Evolutionary conservation across 2,113 vertebrate species (phyloP).

Genomic region (Sorex araneus): DNA sequence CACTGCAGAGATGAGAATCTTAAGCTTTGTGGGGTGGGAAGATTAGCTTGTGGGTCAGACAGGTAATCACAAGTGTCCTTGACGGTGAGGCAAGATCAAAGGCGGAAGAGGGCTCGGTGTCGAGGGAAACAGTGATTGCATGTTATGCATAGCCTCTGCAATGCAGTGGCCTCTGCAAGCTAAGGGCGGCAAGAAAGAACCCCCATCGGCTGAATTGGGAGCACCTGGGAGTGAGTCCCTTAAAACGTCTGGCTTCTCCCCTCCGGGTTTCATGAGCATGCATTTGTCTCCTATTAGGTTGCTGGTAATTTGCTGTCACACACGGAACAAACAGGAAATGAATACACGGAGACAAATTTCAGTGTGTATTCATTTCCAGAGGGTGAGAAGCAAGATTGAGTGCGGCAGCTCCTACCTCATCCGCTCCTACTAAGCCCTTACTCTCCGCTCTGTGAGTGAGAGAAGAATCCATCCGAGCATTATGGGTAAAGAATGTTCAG

Average conservation of each 20-base stretch:
- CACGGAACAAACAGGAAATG: not conserved
- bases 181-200: not conserved
- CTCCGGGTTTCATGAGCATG: not conserved
- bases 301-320: not conserved
- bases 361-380: not conserved
- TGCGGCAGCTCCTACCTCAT: not conserved
- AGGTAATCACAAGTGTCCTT: not conserved
- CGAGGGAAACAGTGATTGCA: not conserved
- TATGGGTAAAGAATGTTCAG: not conserved
- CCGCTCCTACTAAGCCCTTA: not conserved
- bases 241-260: constrained; percentile 2
- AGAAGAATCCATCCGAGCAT: not conserved
- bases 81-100: not conserved
- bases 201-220: not conserved
- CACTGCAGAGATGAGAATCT: not conserved
- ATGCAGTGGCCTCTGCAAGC: not conserved
- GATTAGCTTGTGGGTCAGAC: not conserved
- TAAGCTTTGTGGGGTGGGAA: not conserved
- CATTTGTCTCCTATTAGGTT: constrained; percentile 21
- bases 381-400: not conserved
- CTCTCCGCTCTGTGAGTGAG: not conserved
- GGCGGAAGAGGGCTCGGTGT: fast-evolving
- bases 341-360: not conserved
- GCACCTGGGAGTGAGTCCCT: not conserved
- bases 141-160: not conserved